These are phyloP conservation scores for Corythornis vintsioides DNA, from an alignment of 2,113 vertebrate genomes.

Conservation along the genomic window DNA sequence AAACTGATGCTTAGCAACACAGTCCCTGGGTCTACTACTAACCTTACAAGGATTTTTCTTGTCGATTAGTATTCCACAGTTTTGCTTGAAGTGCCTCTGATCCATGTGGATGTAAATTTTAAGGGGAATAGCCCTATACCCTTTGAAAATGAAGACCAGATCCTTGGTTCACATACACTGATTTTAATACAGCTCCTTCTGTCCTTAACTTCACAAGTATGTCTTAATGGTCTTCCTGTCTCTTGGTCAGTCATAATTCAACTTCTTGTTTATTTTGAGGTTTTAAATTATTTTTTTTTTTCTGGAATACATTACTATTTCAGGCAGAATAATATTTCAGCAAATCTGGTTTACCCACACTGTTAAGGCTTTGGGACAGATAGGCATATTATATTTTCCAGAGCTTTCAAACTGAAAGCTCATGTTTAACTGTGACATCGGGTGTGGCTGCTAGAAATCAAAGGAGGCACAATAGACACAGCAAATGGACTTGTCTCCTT, in stretches of 20 bases:
- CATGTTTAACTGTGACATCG: conserved; percentile 31
- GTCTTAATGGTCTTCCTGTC: neutral
- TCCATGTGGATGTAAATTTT: neutral
- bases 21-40: neutral
- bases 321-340: conserved; percentile 29
- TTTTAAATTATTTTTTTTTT: conserved; percentile 54
- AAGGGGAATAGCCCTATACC: neutral
- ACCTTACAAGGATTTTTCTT: neutral
- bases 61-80: neutral
- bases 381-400: conserved; percentile 47
- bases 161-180: neutral
- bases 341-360: conserved; percentile 49
- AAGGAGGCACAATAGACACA: conserved; percentile 49
- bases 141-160: neutral
- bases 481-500: conserved; percentile 61
- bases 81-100: neutral
- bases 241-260: neutral
- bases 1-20: neutral
- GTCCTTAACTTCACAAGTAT: neutral
- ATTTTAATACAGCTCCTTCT: neutral
- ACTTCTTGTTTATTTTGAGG: conserved; percentile 5
- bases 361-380: conserved; percentile 23
- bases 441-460: conserved; percentile 69
- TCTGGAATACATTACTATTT: conserved; percentile 24
- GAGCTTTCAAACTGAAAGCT: conserved; percentile 62